A percentile compares a stretch with the other conserved stretches of the same genome.
phyloP scores from a whole-genome alignment of 2,888 invertebrate genomes.

The Euproctis similis region DNA sequence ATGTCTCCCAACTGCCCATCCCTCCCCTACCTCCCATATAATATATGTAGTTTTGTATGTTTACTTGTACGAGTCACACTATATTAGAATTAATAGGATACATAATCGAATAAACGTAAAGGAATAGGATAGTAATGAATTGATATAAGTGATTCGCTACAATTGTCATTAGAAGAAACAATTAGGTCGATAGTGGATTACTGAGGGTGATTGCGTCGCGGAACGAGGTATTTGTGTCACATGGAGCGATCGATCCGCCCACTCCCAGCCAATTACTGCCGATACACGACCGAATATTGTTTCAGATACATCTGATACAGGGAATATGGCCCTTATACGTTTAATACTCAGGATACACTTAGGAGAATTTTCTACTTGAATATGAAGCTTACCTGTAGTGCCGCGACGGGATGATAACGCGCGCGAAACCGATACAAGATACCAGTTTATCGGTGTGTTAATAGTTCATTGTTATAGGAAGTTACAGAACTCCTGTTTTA shows the following conservation, averaged over 20 bases:
- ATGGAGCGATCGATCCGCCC: conserved; percentile 60
- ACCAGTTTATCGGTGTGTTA: no score
- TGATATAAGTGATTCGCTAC: conserved; percentile 48
- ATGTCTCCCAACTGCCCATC: no score
- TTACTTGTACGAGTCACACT: no score
- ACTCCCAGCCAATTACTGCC: conserved; percentile 62
- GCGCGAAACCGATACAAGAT: no score
- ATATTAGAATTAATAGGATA: no score
- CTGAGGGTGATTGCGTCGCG: conserved; percentile 55
- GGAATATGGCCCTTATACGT: conserved; percentile 16
- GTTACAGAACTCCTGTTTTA: no score
- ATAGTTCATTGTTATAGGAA: no score
- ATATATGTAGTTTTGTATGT: no score
- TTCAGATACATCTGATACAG: conserved; percentile 20
- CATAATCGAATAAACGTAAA: no score
- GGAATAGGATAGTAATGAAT: no score
- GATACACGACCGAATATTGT: conserved; percentile 64
- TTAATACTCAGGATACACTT: conserved; percentile 10
- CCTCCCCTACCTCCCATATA: no score
- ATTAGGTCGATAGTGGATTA: conserved; percentile 68
- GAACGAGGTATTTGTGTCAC: conserved; percentile 66
- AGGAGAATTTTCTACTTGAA: conserved; percentile 16
- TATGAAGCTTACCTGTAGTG: conserved; percentile 12
- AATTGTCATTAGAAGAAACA: conserved; percentile 62
- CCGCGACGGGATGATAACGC: conserved; percentile 1